These are phyloP conservation scores for Perca fluviatilis DNA, from an alignment of 2,113 vertebrate species.

Conservation along the genomic window DNA sequence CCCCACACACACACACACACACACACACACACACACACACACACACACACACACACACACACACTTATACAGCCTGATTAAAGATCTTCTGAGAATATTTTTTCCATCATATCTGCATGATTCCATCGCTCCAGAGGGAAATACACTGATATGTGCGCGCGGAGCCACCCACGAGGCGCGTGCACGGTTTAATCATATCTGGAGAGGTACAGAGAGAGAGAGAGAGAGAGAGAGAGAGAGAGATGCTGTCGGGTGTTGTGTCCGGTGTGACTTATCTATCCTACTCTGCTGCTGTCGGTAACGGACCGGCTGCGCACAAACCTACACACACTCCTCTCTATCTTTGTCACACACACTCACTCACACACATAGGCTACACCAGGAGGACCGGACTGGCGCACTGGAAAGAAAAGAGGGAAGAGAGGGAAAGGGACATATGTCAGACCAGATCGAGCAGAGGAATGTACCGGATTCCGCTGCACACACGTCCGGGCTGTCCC, in stretches of 20 bases:
- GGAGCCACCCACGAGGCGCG: conserved; percentile 70
- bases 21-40: conserved; percentile 9
- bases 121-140: conserved; percentile 46
- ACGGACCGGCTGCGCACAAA: conserved; percentile 62
- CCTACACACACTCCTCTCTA: conserved; percentile 45
- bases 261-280: conserved; percentile 67
- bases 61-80: conserved; percentile 28
- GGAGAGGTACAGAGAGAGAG: conserved; percentile 30
- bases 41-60: conserved; percentile 16
- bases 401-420: conserved; percentile 31
- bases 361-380: conserved; percentile 8
- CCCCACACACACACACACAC: background rate
- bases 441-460: conserved; percentile 50
- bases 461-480: conserved; percentile 68
- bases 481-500: conserved; percentile 48
- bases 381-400: conserved; percentile 43
- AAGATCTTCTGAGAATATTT: conserved; percentile 43
- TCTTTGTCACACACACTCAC: background rate
- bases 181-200: conserved; percentile 66
- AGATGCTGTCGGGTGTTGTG: conserved; percentile 51
- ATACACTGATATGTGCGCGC: conserved; percentile 45
- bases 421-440: conserved; percentile 57
- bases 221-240: conserved; percentile 49
- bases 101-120: conserved; percentile 50
- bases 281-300: conserved; percentile 64